Base-by-base conservation (phyloP, 2,888 invertebrate genomes). In the Halictus quadricinctus region DNA sequence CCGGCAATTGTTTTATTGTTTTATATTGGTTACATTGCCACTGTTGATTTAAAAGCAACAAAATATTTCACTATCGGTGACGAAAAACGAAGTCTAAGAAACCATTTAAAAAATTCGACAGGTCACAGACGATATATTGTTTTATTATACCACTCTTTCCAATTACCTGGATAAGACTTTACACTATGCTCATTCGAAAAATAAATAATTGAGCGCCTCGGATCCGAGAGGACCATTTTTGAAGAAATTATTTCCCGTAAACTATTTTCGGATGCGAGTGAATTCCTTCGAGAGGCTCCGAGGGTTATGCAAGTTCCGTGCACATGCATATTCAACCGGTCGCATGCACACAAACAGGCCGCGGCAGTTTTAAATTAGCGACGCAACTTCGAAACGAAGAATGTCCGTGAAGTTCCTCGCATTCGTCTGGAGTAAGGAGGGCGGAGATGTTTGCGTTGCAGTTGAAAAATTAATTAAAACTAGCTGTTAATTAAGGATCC, bases 381-480 rank as follows among this genome's bases (percentile, higher is more conserved):
- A 69, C 36, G 41, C 46, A 54, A 25, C 70, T 70, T n/a, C 36
- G 18, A 77, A 18, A 60, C 60, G 54, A 54, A 54, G 74, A 54
- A 74, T 41, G 36, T 69, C 69, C 43, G 21, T n/a, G n/a, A 69
- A n/a, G 41, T 69, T 69, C 21, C n/a, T 6, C 69, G 43, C 21
- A n/a, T 18, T 43, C 10, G 36, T 18, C 21, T 3, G 54, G 36
- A 10, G 10, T 2, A 43, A 43, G 43, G n/a, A 10, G 7, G 8
- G n/a, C 8, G 8, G 54, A 3, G n/a, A n/a, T 54, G 74, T 74
- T 58, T 74, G 74, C 74, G 41, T 58, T 36, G 12, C 36, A 41
- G 69, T 21, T 69, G 50, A 70, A 69, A 80, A 58, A 41, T 82
- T 82, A 60, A 80, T 80, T 60, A 74, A 82, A 69, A 74, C 15